These are phyloP conservation scores for Gymnarchus niloticus DNA, from an alignment of 2,113 vertebrate genomes.

Conservation along the genomic window DNA sequence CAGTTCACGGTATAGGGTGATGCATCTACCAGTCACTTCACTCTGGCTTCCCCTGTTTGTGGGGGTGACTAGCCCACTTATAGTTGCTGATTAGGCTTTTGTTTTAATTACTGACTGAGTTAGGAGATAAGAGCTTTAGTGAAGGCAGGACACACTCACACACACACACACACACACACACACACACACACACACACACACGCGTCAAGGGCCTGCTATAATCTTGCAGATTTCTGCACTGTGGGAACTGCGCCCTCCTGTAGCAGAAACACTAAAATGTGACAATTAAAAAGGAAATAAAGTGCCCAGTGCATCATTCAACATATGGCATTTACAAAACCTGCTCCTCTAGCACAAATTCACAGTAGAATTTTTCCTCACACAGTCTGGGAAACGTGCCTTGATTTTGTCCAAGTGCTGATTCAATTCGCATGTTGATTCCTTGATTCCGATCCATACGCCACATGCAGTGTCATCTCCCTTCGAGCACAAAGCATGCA, in stretches of 20 bases:
- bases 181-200: background rate
- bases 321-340: background rate
- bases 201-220: background rate
- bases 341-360: background rate
- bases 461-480: background rate
- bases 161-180: conserved; percentile 5
- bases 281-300: background rate
- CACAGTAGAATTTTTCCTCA: background rate
- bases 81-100: conserved; percentile 13
- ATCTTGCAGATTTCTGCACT: background rate
- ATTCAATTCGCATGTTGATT: too few species aligned
- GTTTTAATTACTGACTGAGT: background rate
- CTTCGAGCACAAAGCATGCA: background rate
- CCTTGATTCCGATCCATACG: too few species aligned
- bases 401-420: background rate
- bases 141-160: background rate
- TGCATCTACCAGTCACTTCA: background rate
- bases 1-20: background rate
- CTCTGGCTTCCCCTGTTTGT: conserved; percentile 19
- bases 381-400: background rate
- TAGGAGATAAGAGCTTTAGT: background rate
- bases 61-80: background rate
- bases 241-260: background rate
- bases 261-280: background rate
- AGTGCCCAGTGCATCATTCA: background rate